Conservation (phyloP, 2,797 vertebrate species). For the Notolabrus celidotus region DNA sequence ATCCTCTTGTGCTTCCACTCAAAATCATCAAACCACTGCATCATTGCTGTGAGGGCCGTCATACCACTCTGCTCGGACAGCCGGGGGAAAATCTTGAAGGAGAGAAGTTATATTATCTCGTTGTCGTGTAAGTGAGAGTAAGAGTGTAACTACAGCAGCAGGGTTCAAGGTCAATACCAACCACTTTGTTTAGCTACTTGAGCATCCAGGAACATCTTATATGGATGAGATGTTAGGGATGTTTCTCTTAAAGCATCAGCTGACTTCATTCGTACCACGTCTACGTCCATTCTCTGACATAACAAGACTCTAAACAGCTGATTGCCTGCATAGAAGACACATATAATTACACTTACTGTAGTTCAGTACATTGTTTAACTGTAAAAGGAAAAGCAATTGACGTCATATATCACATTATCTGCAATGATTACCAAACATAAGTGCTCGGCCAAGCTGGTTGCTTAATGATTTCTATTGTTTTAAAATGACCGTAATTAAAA, state of each 20-base stretch:
- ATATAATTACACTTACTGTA: too few species aligned
- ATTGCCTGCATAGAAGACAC: too few species aligned
- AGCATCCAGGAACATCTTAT: too few species aligned
- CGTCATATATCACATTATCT: too few species aligned
- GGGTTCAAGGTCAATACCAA: background rate
- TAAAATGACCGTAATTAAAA: slow-evolving; percentile 5
- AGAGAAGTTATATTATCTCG: background rate
- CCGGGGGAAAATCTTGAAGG: background rate
- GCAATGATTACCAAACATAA: too few species aligned
- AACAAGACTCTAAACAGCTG: too few species aligned
- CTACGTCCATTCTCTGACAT: too few species aligned
- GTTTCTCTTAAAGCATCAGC: too few species aligned
- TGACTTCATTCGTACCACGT: too few species aligned
- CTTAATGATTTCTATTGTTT: background rate
- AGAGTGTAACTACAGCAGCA: slow-evolving; percentile 3
- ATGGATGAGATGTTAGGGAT: too few species aligned
- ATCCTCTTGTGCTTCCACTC: slow-evolving; percentile 54
- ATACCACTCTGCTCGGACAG: slow-evolving; percentile 23
- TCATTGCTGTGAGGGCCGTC: slow-evolving; percentile 8
- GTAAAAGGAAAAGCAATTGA: too few species aligned
- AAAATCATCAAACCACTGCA: slow-evolving; percentile 27
- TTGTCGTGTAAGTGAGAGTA: background rate
- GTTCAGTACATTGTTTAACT: too few species aligned
- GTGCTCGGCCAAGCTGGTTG: background rate
- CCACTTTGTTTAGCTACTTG: background rate